A percentile compares a stretch with the other conserved stretches of the same genome.
Evolutionary conservation across 1,140 invertebrate species (phyloP).

Genomic region (Leguminivora glycinivorella): DNA sequence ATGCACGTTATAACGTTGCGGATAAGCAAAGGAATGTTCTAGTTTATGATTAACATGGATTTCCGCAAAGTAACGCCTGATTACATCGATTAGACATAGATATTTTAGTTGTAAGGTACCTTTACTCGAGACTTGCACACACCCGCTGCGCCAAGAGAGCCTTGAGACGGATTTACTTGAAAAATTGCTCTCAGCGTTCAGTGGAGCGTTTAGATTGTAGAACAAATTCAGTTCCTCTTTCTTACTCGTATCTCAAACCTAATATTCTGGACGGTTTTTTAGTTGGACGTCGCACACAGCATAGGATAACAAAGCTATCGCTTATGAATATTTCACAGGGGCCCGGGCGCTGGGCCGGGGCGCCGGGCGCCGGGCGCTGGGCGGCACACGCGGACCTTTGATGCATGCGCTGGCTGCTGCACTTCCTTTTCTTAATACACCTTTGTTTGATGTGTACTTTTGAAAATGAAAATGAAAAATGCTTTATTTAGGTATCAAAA

Average conservation of each 20-base stretch:
- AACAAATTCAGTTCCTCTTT: neutral
- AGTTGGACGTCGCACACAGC: neutral
- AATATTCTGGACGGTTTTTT: neutral
- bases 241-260: neutral
- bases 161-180: constrained; percentile 6
- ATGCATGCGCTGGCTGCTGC: neutral
- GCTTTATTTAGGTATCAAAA: too few relatives aligned
- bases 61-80: too few relatives aligned
- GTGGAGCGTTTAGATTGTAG: constrained; percentile 3
- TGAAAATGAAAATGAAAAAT: too few relatives aligned
- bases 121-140: neutral
- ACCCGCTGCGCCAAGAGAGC: neutral
- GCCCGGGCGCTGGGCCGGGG: too few relatives aligned
- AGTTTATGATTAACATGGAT: too few relatives aligned
- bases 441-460: neutral
- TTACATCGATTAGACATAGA: too few relatives aligned
- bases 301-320: neutral
- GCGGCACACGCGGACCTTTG: neutral
- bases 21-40: too few relatives aligned
- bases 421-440: neutral
- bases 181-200: neutral
- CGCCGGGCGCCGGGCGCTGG: neutral
- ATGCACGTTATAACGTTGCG: too few relatives aligned
- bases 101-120: too few relatives aligned
- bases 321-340: neutral